Evolutionary conservation across 1,140 invertebrate species (phyloP), one percentile per base, ranked within the genome.

Genomic region (Plectus sambesii): DNA sequence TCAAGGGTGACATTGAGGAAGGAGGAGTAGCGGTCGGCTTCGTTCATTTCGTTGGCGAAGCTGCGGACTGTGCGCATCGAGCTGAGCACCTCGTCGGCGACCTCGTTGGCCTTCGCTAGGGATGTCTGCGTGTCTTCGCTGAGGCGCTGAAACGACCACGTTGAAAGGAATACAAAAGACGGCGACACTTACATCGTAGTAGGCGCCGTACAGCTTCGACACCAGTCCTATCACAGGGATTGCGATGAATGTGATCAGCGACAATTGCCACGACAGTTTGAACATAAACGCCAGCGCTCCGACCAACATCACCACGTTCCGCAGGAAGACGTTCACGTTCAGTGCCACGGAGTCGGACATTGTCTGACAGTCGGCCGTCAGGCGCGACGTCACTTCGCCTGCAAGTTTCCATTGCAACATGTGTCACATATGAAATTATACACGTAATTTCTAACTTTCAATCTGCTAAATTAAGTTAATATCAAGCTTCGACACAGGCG

Each of bases 251-350:
- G 70, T 70, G 12, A 74, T 53, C 37, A 73, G 39, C 12, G 62
- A 68, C 9, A 73, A 51, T 30, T 62, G 48, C 72, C 71, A 73
- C 29, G 68, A 71, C 36, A 73, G 47, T 23, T 57, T 61, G 29
- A 70, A 60, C 70, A 73, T 73, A 44, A 73, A 72, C 6, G 68
- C 42, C 5, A 73, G 59, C 19, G 61, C 54, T 0, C 65, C 67
- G 23, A 55, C 44, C 27, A 69, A 47, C 60, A 63, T 69, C 3
- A 69, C 45, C 19, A 41, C 49, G 36, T 58, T 68, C 8, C 67
- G 40, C 19, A 69, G 44, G 30, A 69, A 66, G 9, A 67, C 58
- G 29, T 63, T 63, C 1, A 62, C 24, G 42, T 63, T 63, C 2
- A 44, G 53, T 5, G 60, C 48, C 23, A 62, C 47, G n/a, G 46